A percentile compares a stretch with the other conserved stretches of the same genome.
These are phyloP conservation scores for Melanerpes formicivorus DNA, from an alignment of 2,113 vertebrate species.

Conservation along the genomic window DNA sequence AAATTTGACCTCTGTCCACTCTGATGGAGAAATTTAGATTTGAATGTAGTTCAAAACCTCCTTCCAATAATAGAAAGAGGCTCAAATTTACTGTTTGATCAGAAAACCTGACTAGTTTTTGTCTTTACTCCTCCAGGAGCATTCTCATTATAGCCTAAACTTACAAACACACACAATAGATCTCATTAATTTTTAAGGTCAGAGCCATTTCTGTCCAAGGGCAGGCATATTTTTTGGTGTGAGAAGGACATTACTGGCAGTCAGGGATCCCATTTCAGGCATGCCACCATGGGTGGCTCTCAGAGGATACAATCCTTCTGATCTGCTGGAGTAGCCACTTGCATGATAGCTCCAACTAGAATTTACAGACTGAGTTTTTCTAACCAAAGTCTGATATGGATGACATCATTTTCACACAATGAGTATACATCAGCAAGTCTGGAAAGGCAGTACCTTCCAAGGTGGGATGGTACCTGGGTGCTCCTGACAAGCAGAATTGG, in stretches of 20 bases:
- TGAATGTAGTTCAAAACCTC: neutral
- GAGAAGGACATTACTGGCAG: neutral
- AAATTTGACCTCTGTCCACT: neutral
- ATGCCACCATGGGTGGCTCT: neutral
- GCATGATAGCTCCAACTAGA: neutral
- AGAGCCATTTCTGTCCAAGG: neutral
- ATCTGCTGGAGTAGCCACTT: neutral
- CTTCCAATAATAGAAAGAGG: neutral
- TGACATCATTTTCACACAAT: too few species aligned
- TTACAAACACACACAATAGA: neutral
- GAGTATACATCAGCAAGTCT: neutral
- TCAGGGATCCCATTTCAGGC: neutral
- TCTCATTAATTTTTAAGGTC: neutral
- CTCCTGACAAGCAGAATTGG: rapidly evolving
- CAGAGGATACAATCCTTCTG: neutral
- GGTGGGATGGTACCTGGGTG: neutral
- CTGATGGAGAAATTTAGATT: neutral
- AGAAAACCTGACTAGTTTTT: neutral
- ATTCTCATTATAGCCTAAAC: neutral
- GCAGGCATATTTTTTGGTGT: neutral
- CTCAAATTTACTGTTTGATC: neutral
- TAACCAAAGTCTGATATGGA: neutral
- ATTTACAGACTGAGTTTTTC: neutral
- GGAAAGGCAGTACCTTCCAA: neutral
- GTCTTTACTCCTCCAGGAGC: neutral